Base-by-base conservation (phyloP, 2,113 vertebrate genomes). In the Callorhinus ursinus region DNA sequence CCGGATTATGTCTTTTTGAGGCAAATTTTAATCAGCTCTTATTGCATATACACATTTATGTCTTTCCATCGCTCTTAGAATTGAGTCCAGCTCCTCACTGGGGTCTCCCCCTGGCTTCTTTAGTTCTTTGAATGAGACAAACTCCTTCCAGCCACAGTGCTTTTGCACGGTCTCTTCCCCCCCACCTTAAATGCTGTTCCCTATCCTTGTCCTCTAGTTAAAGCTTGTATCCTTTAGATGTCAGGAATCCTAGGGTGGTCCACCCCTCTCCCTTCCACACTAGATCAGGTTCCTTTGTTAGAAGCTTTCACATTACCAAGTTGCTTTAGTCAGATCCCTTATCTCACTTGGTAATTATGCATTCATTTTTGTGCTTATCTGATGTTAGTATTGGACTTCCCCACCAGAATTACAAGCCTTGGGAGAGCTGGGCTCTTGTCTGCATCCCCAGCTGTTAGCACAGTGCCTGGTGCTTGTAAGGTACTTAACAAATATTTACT, bases 351-450 rank as follows among this genome's bases (percentile, higher is more conserved):
- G 49, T 93, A 86, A 93, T 87, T 89, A 95, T 24, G 80, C 76
- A 90, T 93, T 93, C 69, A 95, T 96, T 93, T 53, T 86, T 28
- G 42, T 53, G 39, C 16, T 97, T 89, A 92, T 93, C 93, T 96
- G 55, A 85, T 67, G 65, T 85, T 82, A 90, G 49, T 83, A 83
- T 95, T 74, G n/a, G 42, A 92, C 92, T 96, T 95, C 39, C 36
- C 63, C 72, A 84, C 42, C 61, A 65, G 79, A 82, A 95, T 90
- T 79, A 82, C 21, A 74, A 87, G 69, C 19, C 39, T 74, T 18
- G 0, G 57, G 51, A 93, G 31, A 89, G 49, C 15, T 76, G 80
- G 69, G 22, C 61, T 89, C 67, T 84, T 79, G 26, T 91, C 26
- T 89, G 51, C 65, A 80, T 76, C 9, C 22, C 69, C 79, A 74